Base-by-base conservation (phyloP, 2,888 invertebrate species). In the Linnaemya vulpina region DNA sequence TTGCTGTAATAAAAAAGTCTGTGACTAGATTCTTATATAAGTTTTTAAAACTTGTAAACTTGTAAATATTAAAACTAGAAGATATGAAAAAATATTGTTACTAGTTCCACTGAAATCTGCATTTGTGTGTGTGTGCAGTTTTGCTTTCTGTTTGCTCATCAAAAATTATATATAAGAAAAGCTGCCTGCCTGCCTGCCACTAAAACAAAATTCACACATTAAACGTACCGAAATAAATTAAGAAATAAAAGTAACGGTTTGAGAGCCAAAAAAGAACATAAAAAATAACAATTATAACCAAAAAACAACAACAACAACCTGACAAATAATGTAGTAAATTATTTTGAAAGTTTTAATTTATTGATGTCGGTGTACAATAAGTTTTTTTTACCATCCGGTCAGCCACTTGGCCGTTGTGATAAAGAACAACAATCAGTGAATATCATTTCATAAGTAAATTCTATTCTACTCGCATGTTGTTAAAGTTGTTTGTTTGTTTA, bases 21-120 rank as follows among this genome's bases (percentile, higher is more conserved):
- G 74, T 74, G 49, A 74, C 77, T 78, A 74, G 11, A 77, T 40
- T 25, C 74, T 73, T 55, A 74, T 22, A 74, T 55, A 77, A 84
- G 63, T 43, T 30, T 46, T 49, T 11, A 55, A 53, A 53, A 71
- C 35, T 71, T 22, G 53, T 71, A 53, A 53, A 71, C 35, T 71
- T 22, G 53, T 71, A 62, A 22, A 25, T 65, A 30, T 25, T 20
- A 40, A 80, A 65, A 20, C 8, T 49, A 58, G 43, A 53, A 65
- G n/a, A 60, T 1, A 76, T 3, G 15, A 58, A 49, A 73, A 65
- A 67, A 40, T 22, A 40, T 3, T 38, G 20, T 17, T 43, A 63
- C 68, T 65, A 81, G 84, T 84, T 81, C 81, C 77, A 77, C 77
- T 80, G 80, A 80, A 84, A 62, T 46, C n/a, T 67, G 55, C 25